These are phyloP conservation scores for Branchellion lobata DNA, from an alignment of 2,888 invertebrate genomes.

Conservation along the genomic window DNA sequence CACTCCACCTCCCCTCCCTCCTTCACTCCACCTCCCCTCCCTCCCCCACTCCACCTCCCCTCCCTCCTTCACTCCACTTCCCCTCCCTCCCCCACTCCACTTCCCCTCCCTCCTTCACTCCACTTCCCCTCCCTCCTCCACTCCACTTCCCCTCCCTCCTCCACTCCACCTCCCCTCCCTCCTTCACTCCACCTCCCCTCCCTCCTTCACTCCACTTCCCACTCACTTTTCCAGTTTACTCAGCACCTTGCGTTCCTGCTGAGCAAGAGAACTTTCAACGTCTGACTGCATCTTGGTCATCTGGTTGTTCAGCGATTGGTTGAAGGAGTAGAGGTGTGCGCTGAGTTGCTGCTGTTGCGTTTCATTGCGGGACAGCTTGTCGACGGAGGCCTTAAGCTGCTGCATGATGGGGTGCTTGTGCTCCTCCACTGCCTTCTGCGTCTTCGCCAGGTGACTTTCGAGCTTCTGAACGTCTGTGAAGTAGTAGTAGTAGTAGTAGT, in stretches of 20 bases:
- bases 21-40: too few species aligned
- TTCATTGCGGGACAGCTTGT: conserved; percentile 52
- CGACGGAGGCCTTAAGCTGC: conserved; percentile 55
- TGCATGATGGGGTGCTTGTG: conserved; percentile 56
- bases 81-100: too few species aligned
- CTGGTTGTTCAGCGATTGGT: conserved; percentile 35
- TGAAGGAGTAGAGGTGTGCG: conserved; percentile 30
- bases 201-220: too few species aligned
- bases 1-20: too few species aligned
- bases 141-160: too few species aligned
- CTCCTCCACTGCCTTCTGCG: conserved; percentile 55
- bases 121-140: too few species aligned
- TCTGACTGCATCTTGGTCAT: not conserved
- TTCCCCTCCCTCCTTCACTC: too few species aligned
- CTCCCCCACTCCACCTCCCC: too few species aligned
- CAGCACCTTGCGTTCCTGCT: conserved; percentile 17
- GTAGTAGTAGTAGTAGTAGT: not conserved
- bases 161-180: not conserved
- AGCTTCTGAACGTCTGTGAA: conserved; percentile 56
- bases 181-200: not conserved
- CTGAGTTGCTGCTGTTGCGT: conserved; percentile 39
- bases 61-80: too few species aligned
- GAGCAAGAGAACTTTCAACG: not conserved
- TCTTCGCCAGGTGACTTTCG: conserved; percentile 56
- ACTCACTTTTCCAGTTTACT: conserved; percentile 28